Evolutionary conservation across 2,888 invertebrate species (phyloP), one percentile per base, ranked within the genome.

Genomic region (Drosophila lacicola): DNA sequence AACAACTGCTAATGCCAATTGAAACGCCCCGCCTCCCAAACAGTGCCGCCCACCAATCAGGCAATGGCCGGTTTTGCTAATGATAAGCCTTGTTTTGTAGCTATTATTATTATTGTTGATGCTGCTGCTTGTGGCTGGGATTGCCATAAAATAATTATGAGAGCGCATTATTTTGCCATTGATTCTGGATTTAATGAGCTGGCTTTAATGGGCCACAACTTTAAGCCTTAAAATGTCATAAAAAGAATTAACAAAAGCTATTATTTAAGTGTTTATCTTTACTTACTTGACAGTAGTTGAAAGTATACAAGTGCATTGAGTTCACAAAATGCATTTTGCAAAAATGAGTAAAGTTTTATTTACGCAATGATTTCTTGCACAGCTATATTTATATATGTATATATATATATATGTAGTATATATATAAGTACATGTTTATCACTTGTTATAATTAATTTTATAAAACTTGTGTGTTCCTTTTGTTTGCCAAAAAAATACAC

Each of bases 1-100:
- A 69, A 36, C 44, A 62, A 56, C 55, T 33, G 57, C 34, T 42
- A 47, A 62, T 33, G 36, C 41, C 51, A 56, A 25, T 44, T 54
- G 39, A 14, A 47, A 21, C n/a, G 34, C 62, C 58, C 37, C 21
- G 29, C 8, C 2, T 10, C 53, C 74, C 55, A 60, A 42, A 42
- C 45, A 42, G 41, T 41, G 33, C 69, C 56, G 47, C 53, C 72
- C 73, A 67, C 65, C 79, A 84, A 84, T 87, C 88, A 84, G 46
- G 66, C 75, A 78, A 70, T 71, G 75, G 68, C 50, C 70, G 62
- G 68, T 70, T 75, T 74, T 65, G 71, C 88, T 88, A 88, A 84
- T 88, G 85, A 85, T 88, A 82, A 84, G 74, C 82, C 78, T 84
- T 82, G 88, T 85, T 74, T 74, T 57, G 67, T 68, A 62, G 78